Evolutionary conservation across 2,113 vertebrate genomes (phyloP).

Genomic region (Cepphus grylle): DNA sequence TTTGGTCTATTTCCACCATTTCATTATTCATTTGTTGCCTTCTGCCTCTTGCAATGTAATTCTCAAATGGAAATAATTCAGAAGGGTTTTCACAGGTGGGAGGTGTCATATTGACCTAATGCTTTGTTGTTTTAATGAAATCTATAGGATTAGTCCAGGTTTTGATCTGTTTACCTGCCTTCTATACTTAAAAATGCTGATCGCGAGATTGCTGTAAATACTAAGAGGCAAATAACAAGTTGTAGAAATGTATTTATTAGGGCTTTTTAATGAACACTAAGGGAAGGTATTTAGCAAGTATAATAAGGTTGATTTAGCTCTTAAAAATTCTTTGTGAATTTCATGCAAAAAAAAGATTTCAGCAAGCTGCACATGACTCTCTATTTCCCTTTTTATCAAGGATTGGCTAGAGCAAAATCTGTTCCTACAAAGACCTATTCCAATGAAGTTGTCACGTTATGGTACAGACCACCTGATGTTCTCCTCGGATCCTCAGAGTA

Average conservation of each 20-base stretch:
- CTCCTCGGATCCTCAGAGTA: constrained; percentile 96
- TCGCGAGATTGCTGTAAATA: neutral
- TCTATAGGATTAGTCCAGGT: neutral
- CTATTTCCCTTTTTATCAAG: constrained; percentile 67
- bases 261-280: neutral
- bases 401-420: constrained; percentile 92
- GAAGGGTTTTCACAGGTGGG: neutral
- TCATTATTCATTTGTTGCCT: neutral
- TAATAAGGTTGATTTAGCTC: neutral
- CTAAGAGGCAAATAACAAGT: neutral
- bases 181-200: neutral
- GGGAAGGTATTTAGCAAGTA: neutral
- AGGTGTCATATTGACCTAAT: neutral
- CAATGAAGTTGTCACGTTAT: constrained; percentile 96
- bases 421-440: constrained; percentile 98
- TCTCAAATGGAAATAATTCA: neutral
- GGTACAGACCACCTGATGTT: constrained; percentile 96
- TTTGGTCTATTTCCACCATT: neutral
- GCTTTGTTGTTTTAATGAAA: neutral
- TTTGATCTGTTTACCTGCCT: neutral
- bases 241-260: neutral
- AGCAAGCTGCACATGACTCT: neutral
- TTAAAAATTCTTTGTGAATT: neutral
- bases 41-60: neutral
- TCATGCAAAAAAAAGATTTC: neutral